phyloP scores from a whole-genome alignment of 2,113 vertebrate species.

The Callopanchax toddi region DNA sequence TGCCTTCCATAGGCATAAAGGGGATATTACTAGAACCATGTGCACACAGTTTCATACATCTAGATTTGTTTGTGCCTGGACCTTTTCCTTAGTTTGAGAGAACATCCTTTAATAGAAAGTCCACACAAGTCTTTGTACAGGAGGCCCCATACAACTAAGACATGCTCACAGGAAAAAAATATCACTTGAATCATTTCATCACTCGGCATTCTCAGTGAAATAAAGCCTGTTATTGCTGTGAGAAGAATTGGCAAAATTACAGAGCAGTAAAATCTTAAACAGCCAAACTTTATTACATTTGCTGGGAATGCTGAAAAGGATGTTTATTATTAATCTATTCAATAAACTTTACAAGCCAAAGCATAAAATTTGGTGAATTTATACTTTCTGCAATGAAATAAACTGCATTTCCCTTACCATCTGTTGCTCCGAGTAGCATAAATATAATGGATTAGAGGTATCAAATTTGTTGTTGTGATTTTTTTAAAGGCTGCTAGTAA shows the following conservation, averaged over 20 bases:
- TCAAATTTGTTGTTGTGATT: neutral
- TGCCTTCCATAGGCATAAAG: too few relatives aligned
- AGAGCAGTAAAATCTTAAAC: neutral
- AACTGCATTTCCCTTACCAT: neutral
- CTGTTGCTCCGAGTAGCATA: neutral
- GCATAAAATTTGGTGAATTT: neutral
- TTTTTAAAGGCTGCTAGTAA: neutral
- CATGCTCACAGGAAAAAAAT: neutral
- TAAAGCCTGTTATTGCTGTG: neutral
- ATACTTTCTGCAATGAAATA: neutral
- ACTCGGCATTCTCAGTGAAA: neutral
- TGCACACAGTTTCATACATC: too few relatives aligned
- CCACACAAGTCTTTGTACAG: too few relatives aligned
- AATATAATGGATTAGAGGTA: neutral
- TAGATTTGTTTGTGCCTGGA: too few relatives aligned
- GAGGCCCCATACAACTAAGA: neutral
- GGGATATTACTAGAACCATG: too few relatives aligned
- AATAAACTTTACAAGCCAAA: neutral
- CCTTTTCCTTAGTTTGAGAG: too few relatives aligned
- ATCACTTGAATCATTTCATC: neutral
- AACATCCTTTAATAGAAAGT: too few relatives aligned
- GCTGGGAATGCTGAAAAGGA: neutral
- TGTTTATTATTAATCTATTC: neutral
- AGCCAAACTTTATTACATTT: neutral
- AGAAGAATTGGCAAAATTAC: neutral